Conservation (phyloP, 2,113 vertebrate species). For the Tychaedon coryphoeus region DNA sequence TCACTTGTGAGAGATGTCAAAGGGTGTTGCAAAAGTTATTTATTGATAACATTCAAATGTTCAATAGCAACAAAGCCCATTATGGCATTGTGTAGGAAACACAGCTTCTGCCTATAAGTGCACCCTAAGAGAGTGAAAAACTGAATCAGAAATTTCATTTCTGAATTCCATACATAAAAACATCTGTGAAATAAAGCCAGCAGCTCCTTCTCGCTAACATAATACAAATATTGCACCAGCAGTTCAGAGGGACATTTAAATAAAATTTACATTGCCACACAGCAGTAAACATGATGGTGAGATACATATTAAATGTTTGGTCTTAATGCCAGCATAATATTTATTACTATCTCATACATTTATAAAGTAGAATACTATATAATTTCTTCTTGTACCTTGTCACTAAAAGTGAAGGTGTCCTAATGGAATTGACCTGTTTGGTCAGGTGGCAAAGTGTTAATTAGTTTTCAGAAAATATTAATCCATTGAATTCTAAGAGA, state of each 20-base stretch:
- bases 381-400: neutral
- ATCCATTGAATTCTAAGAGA: neutral
- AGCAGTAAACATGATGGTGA: neutral
- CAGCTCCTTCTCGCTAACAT: neutral
- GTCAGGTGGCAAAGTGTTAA: conserved; percentile 22
- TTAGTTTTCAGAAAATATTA: conserved; percentile 33
- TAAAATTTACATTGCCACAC: neutral
- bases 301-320: neutral
- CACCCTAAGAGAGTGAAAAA: neutral
- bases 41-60: neutral
- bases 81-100: neutral
- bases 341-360: neutral
- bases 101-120: neutral
- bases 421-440: neutral
- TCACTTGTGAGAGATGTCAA: neutral
- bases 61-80: neutral
- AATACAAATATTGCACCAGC: neutral
- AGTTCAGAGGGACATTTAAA: neutral
- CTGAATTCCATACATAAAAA: neutral
- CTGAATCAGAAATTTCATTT: neutral
- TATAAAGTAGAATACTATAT: neutral
- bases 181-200: neutral
- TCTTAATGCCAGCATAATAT: neutral
- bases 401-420: neutral
- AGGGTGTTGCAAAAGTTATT: neutral